Evolutionary conservation across 30 jellyfish, hydroid and myxozoan species (phyloP).

Genomic region (Chironex yamaguchii): DNA sequence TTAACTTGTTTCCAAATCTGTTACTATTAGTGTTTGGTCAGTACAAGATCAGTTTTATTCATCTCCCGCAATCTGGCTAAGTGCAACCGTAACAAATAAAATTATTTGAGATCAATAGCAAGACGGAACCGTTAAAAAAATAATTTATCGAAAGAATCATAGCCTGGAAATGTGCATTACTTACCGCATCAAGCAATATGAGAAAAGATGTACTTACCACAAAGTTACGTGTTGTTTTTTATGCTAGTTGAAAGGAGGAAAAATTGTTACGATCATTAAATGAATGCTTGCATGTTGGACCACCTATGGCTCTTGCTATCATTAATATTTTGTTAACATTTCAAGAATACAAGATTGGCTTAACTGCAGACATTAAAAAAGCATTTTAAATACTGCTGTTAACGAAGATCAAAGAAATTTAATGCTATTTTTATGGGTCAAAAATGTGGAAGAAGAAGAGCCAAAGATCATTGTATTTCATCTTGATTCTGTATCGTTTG

Average conservation of each 20-base stretch:
- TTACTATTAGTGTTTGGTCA: too few relatives aligned
- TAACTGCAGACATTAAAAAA: neutral
- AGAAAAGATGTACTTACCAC: neutral
- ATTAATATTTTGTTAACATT: neutral
- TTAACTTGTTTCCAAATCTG: too few relatives aligned
- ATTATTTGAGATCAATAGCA: neutral
- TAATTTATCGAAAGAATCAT: neutral
- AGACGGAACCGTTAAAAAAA: slow-evolving; percentile 14
- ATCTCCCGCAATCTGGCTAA: too few relatives aligned
- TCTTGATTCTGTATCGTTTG: neutral
- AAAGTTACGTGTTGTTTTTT: neutral
- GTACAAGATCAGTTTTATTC: too few relatives aligned
- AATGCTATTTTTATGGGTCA: neutral
- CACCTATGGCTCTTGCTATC: neutral
- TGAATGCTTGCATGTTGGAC: neutral
- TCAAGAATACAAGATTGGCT: neutral
- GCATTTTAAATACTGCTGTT: neutral
- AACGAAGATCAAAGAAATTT: neutral
- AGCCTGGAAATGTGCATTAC: slow-evolving; percentile 2
- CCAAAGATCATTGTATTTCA: neutral
- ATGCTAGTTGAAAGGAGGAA: neutral
- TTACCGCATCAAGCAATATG: slow-evolving; percentile 29
- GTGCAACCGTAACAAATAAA: neutral
- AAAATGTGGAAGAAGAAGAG: neutral
- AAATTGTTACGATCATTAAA: neutral